A percentile compares a stretch with the other conserved stretches of the same genome.
Evolutionary conservation across 2,113 vertebrate genomes (phyloP).

Genomic region (Mus spicilegus): DNA sequence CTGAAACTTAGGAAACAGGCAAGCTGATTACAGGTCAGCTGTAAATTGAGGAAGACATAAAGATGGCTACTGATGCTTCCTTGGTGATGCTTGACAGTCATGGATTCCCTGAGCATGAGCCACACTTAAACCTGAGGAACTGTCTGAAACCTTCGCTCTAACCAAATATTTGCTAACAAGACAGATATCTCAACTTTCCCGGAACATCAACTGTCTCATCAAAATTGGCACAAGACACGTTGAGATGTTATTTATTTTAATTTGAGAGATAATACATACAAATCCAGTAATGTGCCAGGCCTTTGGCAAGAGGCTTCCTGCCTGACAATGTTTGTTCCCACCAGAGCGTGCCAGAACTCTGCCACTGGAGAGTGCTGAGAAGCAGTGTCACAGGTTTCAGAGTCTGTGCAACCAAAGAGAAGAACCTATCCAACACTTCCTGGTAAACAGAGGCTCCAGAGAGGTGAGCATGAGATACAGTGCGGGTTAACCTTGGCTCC

Average conservation of each 20-base stretch:
- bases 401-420: neutral
- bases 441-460: neutral
- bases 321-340: neutral
- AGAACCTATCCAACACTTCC: neutral
- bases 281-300: neutral
- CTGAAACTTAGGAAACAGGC: neutral
- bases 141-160: neutral
- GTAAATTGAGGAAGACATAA: neutral
- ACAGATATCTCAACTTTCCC: neutral
- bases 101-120: neutral
- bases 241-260: conserved; percentile 18
- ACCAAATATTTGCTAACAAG: neutral
- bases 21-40: neutral
- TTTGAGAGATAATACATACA: neutral
- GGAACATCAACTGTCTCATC: neutral
- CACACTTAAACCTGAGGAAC: neutral
- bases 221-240: neutral
- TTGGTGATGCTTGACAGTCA: neutral
- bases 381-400: neutral
- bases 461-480: neutral
- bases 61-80: neutral
- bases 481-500: neutral
- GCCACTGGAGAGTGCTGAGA: neutral
- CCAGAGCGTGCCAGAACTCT: neutral
- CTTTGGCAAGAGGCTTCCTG: neutral